Evolutionary conservation across 2,888 invertebrate species (phyloP), one percentile per base, ranked within the genome.

Genomic region (Xestia sexstrigata): DNA sequence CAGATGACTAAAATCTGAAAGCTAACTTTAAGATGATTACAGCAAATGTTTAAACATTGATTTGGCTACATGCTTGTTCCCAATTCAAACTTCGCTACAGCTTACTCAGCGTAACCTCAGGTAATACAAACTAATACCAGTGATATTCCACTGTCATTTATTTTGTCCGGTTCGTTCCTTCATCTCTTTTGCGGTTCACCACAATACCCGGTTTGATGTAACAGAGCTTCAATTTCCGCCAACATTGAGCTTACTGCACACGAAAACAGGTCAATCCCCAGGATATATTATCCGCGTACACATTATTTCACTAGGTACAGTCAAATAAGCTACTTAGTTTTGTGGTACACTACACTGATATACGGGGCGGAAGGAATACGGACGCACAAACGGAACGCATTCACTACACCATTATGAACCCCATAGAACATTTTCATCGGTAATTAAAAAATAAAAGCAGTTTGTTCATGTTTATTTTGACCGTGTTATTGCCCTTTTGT

Each of bases 241-340:
- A 76, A 76, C 76, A 55, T 68, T 68, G 60, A 67, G 81, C 58
- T 81, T 74, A 63, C 39, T 30, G 76, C 30, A 67, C 26, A 74
- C 35, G 63, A 82, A 79, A 82, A 23, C n/a, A 68, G 62, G 82
- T 42, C 47, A 82, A 68, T 65, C 65, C 55, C 62, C 6, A 5
- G 52, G 26, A 73, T 55, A 78, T 65, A 65, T 45, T 62, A 49
- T 42, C 35, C 11, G 6, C 6, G 17, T 23, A 13, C 65, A 45
- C 23, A n/a, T 55, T 76, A 8, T 42, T 76, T 1, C 2, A 20
- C 11, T 20, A 42, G 17, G 11, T 8, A 65, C 30, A 62, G 30
- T 35, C 20, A 11, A 62, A 62, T 20, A 35, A 30, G 30, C 9
- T 60, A 9, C 20, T 30, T 60, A 26, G 58, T 26, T 58, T 8